Percentiles rank a stretch among this genome's conserved stretches.
Evolutionary conservation across 2,113 vertebrate genomes (phyloP).

Genomic region (Cercocebus atys): DNA sequence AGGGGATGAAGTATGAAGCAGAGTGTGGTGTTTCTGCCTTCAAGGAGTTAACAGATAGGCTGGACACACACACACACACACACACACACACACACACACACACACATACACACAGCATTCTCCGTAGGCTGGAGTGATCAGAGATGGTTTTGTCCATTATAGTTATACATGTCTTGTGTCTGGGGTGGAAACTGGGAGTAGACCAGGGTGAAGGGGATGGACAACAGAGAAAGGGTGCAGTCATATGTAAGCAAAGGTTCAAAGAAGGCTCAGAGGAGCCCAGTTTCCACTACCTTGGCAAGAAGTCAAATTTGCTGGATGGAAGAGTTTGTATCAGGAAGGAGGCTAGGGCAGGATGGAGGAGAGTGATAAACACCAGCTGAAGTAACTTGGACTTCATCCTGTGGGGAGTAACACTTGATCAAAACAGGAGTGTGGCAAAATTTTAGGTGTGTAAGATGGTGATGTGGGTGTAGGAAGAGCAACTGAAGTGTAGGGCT

Average conservation of each 20-base stretch:
- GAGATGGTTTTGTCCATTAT: not conserved
- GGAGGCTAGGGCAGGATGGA: not conserved
- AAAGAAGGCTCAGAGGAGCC: not conserved
- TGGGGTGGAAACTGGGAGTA: not conserved
- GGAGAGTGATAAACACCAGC: not conserved
- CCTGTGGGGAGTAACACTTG: not conserved
- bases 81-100: not conserved
- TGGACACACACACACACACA: not conserved
- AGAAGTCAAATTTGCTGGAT: not conserved
- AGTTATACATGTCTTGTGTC: not conserved
- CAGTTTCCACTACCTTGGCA: not conserved
- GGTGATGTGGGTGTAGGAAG: not conserved
- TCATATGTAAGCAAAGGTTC: not conserved
- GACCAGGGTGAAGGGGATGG: not conserved
- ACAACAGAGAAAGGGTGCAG: not conserved
- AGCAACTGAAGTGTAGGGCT: not conserved
- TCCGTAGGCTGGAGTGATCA: not conserved
- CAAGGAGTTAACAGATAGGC: not conserved
- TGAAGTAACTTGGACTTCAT: not conserved
- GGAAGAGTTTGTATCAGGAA: not conserved
- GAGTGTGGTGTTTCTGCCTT: not conserved
- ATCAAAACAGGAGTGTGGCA: not conserved
- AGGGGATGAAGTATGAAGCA: not conserved
- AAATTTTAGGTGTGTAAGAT: not conserved
- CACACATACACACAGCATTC: not conserved